These are phyloP conservation scores for Aurelia aurita DNA, from an alignment of 30 jellyfish, hydroid and myxozoan genomes.

Conservation along the genomic window DNA sequence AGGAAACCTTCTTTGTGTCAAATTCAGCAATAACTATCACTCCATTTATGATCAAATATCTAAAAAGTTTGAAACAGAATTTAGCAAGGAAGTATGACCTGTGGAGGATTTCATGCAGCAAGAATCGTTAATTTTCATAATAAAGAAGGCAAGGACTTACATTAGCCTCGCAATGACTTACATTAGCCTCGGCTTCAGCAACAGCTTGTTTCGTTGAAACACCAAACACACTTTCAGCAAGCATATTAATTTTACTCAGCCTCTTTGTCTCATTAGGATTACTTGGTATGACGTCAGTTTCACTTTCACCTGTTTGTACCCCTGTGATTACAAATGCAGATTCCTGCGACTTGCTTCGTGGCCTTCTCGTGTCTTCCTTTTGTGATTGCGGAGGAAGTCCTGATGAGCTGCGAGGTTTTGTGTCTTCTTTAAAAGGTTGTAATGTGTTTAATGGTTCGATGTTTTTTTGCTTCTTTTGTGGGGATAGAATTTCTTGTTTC, in stretches of 20 bases:
- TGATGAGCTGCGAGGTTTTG: neutral
- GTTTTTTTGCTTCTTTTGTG: neutral
- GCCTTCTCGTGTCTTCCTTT: neutral
- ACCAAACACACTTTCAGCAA: constrained; percentile 90
- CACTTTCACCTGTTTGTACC: constrained; percentile 37
- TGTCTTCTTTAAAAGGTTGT: constrained; percentile 4
- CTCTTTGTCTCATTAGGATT: constrained; percentile 34
- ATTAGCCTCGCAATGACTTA: neutral
- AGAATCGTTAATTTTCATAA: too few species aligned
- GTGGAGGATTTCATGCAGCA: too few species aligned
- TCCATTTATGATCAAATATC: too few species aligned
- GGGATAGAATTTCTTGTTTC: neutral
- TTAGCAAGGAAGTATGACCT: too few species aligned
- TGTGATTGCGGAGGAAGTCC: neutral
- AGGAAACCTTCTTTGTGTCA: too few species aligned
- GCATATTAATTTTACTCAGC: constrained; percentile 61
- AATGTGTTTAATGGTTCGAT: neutral
- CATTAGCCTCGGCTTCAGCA: constrained; percentile 62
- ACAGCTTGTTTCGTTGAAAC: constrained; percentile 75
- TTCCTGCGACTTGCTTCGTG: constrained; percentile 6
- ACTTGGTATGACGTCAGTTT: constrained; percentile 20
- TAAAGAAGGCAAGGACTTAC: too few species aligned
- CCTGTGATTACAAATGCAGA: constrained; percentile 52
- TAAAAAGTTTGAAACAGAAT: too few species aligned
- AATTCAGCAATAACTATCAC: too few species aligned